Evolutionary conservation across 2,113 vertebrate species (phyloP).

Genomic region (Thamnaconus septentrionalis): DNA sequence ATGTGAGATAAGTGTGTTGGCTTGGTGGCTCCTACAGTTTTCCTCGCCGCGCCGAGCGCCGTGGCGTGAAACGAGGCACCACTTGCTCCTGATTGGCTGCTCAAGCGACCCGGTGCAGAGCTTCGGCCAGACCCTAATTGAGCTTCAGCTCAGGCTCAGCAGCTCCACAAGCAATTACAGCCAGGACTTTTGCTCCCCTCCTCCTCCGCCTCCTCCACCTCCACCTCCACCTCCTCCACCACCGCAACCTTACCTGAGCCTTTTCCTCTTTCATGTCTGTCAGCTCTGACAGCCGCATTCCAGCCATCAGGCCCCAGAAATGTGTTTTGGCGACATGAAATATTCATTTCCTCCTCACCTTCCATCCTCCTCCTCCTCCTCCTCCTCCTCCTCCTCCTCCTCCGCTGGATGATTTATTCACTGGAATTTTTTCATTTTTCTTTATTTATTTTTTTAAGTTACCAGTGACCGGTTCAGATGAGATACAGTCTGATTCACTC

Average conservation of each 20-base stretch:
- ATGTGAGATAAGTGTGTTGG: too few relatives aligned
- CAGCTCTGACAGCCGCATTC: conserved; percentile 42
- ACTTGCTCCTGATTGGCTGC: too few relatives aligned
- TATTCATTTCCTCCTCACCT: conserved; percentile 55
- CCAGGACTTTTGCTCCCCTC: too few relatives aligned
- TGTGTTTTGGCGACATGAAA: conserved; percentile 67
- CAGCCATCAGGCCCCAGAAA: conserved; percentile 49
- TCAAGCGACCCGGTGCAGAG: conserved; percentile 4
- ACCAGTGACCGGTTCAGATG: conserved; percentile 22
- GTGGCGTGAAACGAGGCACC: too few relatives aligned
- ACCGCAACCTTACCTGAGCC: conserved; percentile 32
- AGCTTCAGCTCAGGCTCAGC: conserved; percentile 59
- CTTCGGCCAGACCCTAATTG: conserved; percentile 45
- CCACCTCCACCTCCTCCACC: too few relatives aligned
- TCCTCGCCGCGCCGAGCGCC: too few relatives aligned
- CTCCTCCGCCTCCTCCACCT: too few relatives aligned
- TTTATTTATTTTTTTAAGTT: conserved; percentile 15
- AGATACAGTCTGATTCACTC: conserved; percentile 25
- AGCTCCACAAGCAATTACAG: conserved; percentile 61
- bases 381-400: neutral
- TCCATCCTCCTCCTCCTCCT: too few relatives aligned
- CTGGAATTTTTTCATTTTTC: conserved; percentile 23
- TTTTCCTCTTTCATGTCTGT: conserved; percentile 60
- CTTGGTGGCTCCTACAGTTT: too few relatives aligned
- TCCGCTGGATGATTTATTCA: conserved; percentile 49